Evolutionary conservation across 2,797 vertebrate genomes (phyloP).

Genomic region (Artibeus lituratus): DNA sequence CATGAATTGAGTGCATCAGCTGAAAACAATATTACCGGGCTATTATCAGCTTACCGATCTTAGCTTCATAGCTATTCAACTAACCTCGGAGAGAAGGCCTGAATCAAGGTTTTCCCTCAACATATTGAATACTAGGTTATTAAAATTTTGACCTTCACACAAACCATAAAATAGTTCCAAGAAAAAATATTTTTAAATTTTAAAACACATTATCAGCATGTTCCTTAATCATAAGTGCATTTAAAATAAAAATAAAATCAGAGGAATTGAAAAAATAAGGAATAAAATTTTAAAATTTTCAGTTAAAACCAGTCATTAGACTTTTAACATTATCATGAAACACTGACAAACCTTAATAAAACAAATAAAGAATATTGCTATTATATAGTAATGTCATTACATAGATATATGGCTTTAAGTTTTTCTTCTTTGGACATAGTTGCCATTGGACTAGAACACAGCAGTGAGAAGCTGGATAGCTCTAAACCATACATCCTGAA

Average conservation of each 20-base stretch:
- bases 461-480: constrained; percentile 2
- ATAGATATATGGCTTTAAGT: neutral
- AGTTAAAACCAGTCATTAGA: neutral
- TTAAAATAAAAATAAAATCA: constrained; percentile 10
- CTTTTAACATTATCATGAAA: neutral
- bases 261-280: neutral
- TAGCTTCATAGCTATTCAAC: neutral
- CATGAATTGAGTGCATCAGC: neutral
- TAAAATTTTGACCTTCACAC: neutral
- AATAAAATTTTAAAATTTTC: neutral
- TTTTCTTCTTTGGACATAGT: constrained; percentile 47
- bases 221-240: neutral
- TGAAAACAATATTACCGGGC: neutral
- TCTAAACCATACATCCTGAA: accelerated
- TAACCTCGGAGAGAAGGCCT: neutral
- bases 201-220: neutral
- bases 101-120: neutral
- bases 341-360: constrained; percentile 27
- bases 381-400: constrained; percentile 18
- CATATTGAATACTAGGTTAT: neutral
- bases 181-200: neutral
- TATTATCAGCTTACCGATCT: neutral
- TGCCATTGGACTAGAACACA: neutral
- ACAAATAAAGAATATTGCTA: constrained; percentile 24
- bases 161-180: neutral